Evolutionary conservation across 2,888 invertebrate genomes (phyloP).

Genomic region (Cybosia mesomella): DNA sequence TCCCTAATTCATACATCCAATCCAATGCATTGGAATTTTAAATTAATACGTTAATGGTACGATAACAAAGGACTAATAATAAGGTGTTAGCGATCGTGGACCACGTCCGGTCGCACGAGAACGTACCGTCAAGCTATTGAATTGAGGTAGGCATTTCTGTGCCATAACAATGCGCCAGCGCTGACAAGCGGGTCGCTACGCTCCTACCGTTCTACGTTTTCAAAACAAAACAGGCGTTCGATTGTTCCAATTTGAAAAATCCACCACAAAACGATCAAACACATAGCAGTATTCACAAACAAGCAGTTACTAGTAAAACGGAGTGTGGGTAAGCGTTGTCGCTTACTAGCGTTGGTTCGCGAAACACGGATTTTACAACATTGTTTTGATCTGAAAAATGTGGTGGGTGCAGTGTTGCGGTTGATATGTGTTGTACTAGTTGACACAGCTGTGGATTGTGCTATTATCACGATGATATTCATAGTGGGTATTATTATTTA

Average conservation of each 20-base stretch:
- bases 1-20: not conserved
- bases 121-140: constrained; percentile 62
- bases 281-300: constrained; percentile 78
- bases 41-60: constrained; percentile 38
- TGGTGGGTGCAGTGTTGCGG: constrained; percentile 70
- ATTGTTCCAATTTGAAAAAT: constrained; percentile 82
- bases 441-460: constrained; percentile 61
- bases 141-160: constrained; percentile 67
- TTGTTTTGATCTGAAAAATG: constrained; percentile 67
- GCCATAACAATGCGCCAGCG: constrained; percentile 75
- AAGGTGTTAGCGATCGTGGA: constrained; percentile 52
- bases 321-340: constrained; percentile 56
- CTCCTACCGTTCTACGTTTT: constrained; percentile 72
- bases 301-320: constrained; percentile 64
- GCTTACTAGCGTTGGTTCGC: constrained; percentile 55
- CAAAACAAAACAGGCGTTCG: constrained; percentile 78
- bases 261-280: constrained; percentile 81
- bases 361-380: constrained; percentile 55
- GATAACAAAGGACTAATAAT: constrained; percentile 53
- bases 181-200: constrained; percentile 63
- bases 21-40: constrained; percentile 24
- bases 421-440: constrained; percentile 58
- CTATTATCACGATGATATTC: constrained; percentile 63
- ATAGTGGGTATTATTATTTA: constrained; percentile 66
- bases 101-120: constrained; percentile 74